Evolutionary conservation across 1,140 invertebrate genomes (phyloP), one percentile per base, ranked within the genome.

Genomic region (Drosophila willistoni): DNA sequence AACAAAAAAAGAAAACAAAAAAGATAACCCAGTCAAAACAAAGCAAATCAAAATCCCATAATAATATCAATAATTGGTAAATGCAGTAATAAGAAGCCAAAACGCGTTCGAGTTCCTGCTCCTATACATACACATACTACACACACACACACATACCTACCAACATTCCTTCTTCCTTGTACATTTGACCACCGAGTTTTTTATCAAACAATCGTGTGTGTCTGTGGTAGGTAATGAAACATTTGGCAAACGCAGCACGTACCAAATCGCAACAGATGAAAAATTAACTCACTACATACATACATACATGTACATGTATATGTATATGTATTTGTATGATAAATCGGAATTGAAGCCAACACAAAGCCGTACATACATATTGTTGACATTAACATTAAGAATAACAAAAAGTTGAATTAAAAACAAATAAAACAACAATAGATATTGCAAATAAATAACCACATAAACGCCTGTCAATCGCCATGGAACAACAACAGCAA

Each of bases 231-330:
- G 51, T 89, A 89, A 89, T 89, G 64, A 83, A 71, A 71, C 71
- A 89, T 73, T 89, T 67, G 51, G 77, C 19, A 89, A 73, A 14
- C 80, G 36, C 7, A 33, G 69, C 84, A 87, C 84, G 80, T 89
- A 64, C 65, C 29, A 71, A 54, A 33, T 61, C 56, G 56, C 7
- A 68, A 64, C 63, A 66, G 44, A 51, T 51, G 44, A 51, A 51
- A 51, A 51, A 19, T 51, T 51, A 51, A 51, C 17, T 3, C 44
- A 71, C 68, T 17, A 82, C 42, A 33, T 55, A 70, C 44, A 64
- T 56, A 61, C 29, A 7, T 17, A 44, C 55, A 44, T n/a, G n/a
- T 42, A 36, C 36, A n/a, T 22, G 19, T 47, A 39, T 34, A 10
- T 7, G 13, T 10, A 57, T 10, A 47, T 29, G 54, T 12, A 39